A percentile compares a stretch with the other conserved stretches of the same genome.
Conservation (phyloP, 2,113 vertebrate species). For the Syrrhaptes paradoxus region DNA sequence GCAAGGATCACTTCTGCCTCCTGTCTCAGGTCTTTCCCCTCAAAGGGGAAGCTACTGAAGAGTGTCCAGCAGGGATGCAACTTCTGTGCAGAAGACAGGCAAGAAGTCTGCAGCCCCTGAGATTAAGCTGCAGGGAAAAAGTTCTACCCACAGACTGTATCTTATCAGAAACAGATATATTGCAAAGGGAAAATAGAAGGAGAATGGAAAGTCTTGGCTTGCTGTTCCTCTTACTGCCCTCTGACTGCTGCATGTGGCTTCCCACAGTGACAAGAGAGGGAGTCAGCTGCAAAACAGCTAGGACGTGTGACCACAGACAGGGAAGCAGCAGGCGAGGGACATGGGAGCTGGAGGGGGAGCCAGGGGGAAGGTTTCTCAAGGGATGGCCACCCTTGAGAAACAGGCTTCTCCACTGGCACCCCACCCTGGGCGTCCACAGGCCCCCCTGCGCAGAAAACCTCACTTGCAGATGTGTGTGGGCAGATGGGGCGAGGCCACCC, state of each 20-base stretch:
- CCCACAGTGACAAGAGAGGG: not conserved
- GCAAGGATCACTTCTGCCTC: not conserved
- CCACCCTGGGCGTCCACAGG: accelerated
- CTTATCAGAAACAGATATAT: not conserved
- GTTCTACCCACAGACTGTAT: not conserved
- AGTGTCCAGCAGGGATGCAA: not conserved
- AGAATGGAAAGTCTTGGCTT: not conserved
- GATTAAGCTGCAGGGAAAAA: not conserved
- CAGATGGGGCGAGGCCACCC: accelerated
- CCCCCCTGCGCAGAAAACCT: too few relatives aligned
- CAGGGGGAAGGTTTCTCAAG: not conserved
- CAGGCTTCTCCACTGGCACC: not conserved
- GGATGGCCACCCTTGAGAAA: not conserved
- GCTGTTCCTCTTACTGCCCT: not conserved
- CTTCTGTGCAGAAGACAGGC: not conserved
- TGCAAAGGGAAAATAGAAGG: not conserved
- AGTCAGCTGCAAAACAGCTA: not conserved
- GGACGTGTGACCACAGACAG: accelerated
- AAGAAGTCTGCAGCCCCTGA: not conserved
- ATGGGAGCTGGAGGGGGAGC: not conserved
- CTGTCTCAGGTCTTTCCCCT: not conserved
- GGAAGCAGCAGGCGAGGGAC: accelerated
- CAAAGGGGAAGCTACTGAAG: not conserved
- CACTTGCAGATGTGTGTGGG: accelerated
- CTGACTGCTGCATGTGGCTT: not conserved